A percentile compares a stretch with the other conserved stretches of the same genome.
These are phyloP conservation scores for Oligia fasciuncula DNA, from an alignment of 2,888 invertebrate species.

Conservation along the genomic window DNA sequence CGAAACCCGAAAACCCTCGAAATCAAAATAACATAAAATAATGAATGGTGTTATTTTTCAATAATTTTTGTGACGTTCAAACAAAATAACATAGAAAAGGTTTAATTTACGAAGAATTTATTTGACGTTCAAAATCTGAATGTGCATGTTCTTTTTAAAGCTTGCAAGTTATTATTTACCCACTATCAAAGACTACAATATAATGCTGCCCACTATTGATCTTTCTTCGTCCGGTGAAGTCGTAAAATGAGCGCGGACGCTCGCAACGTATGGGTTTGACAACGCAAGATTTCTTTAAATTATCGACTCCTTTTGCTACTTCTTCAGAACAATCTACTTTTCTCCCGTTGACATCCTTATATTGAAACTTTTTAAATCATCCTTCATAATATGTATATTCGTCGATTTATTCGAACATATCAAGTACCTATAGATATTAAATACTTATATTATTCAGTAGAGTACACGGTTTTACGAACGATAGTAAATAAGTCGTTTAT, in stretches of 20 bases:
- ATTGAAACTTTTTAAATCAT: slow-evolving; percentile 1
- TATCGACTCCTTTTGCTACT: background rate
- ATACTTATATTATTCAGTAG: slow-evolving; percentile 15
- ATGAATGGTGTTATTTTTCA: too few relatives aligned
- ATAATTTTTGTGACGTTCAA: background rate
- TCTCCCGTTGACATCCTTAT: background rate
- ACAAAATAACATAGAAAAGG: background rate
- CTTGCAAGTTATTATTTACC: background rate
- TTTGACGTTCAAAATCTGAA: background rate
- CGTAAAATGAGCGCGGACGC: background rate
- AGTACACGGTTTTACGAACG: slow-evolving; percentile 29
- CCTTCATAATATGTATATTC: slow-evolving; percentile 11
- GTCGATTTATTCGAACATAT: slow-evolving; percentile 51
- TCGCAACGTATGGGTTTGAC: background rate
- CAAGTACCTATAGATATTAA: slow-evolving; percentile 47
- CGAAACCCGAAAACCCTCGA: background rate
- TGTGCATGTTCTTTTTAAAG: background rate
- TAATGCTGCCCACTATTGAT: background rate
- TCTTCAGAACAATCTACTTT: background rate
- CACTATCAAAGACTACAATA: too few relatives aligned
- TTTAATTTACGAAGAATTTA: background rate
- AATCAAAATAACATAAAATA: slow-evolving; percentile 8
- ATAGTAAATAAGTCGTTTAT: slow-evolving; percentile 23
- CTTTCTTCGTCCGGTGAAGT: background rate
- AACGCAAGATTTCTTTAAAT: background rate